phyloP scores from a whole-genome alignment of 1,140 invertebrate species.

The Xylocopa sonorina region DNA sequence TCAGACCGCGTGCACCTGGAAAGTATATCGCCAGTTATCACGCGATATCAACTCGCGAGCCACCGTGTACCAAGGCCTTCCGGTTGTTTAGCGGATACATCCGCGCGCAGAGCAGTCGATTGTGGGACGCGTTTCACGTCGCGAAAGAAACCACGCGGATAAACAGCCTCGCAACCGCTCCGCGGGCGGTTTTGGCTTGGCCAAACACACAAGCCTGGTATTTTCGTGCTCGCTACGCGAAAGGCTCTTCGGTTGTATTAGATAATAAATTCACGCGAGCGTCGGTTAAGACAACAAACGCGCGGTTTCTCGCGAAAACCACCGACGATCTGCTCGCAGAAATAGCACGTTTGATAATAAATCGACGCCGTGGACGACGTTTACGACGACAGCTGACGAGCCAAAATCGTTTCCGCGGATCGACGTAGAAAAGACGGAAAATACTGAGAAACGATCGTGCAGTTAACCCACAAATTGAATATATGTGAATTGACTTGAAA shows the following conservation, averaged over 20 bases:
- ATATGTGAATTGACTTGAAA: too few species aligned
- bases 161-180: constrained; percentile 9
- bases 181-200: not conserved
- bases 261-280: not conserved
- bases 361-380: constrained; percentile 42
- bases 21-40: not conserved
- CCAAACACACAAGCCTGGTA: constrained; percentile 1
- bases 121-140: too few species aligned
- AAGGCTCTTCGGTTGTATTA: not conserved
- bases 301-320: not conserved
- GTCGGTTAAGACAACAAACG: constrained; percentile 12
- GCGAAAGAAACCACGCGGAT: not conserved
- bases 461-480: too few species aligned
- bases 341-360: constrained; percentile 36
- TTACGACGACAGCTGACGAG: constrained; percentile 53
- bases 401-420: constrained; percentile 51
- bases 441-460: too few species aligned
- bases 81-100: constrained; percentile 1
- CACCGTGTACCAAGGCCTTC: not conserved
- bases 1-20: not conserved
- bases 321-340: constrained; percentile 13
- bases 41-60: not conserved
- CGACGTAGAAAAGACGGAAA: not conserved
- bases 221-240: constrained; percentile 7
- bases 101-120: too few species aligned